Percentiles rank a stretch among this genome's conserved stretches.
Evolutionary conservation across 2,888 invertebrate genomes (phyloP).

Genomic region (Sussaba pulchella): DNA sequence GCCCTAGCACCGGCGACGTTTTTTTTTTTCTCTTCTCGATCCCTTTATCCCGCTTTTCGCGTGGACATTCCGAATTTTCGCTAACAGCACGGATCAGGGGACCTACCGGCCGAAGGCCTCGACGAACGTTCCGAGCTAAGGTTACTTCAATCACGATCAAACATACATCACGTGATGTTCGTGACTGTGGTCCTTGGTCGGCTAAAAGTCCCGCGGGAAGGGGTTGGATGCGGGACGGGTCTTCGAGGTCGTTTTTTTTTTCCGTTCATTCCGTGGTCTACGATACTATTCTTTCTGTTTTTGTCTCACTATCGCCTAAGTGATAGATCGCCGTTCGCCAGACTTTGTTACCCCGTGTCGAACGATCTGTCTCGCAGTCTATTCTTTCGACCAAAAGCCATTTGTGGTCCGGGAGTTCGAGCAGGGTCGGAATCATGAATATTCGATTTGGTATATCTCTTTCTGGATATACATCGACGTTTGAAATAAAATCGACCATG

Average conservation of each 20-base stretch:
- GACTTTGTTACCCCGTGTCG: slow-evolving; percentile 6
- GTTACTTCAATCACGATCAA: slow-evolving; percentile 79
- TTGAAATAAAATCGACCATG: background rate
- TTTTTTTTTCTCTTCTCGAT: slow-evolving; percentile 41
- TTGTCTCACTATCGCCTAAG: slow-evolving; percentile 50
- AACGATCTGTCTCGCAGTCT: slow-evolving; percentile 34
- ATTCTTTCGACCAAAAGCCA: slow-evolving; percentile 7
- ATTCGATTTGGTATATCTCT: slow-evolving; percentile 1
- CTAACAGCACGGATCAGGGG: slow-evolving; percentile 26
- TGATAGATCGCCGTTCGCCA: slow-evolving; percentile 49
- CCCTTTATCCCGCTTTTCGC: slow-evolving; percentile 13
- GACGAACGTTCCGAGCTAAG: slow-evolving; percentile 64
- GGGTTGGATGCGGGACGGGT: slow-evolving; percentile 20
- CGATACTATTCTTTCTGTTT: slow-evolving; percentile 20
- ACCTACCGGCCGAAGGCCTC: slow-evolving; percentile 42
- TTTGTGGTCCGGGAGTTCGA: background rate
- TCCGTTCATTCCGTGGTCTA: slow-evolving; percentile 36
- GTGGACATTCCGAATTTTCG: slow-evolving; percentile 12
- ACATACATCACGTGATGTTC: slow-evolving; percentile 78
- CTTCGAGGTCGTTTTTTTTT: slow-evolving; percentile 29
- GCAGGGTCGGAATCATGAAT: slow-evolving; percentile 3
- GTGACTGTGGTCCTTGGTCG: slow-evolving; percentile 47
- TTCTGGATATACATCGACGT: background rate
- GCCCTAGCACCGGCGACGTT: background rate
- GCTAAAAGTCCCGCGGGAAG: slow-evolving; percentile 63